phyloP scores from a whole-genome alignment of 2,113 vertebrate species.

The Pantherophis guttatus region DNA sequence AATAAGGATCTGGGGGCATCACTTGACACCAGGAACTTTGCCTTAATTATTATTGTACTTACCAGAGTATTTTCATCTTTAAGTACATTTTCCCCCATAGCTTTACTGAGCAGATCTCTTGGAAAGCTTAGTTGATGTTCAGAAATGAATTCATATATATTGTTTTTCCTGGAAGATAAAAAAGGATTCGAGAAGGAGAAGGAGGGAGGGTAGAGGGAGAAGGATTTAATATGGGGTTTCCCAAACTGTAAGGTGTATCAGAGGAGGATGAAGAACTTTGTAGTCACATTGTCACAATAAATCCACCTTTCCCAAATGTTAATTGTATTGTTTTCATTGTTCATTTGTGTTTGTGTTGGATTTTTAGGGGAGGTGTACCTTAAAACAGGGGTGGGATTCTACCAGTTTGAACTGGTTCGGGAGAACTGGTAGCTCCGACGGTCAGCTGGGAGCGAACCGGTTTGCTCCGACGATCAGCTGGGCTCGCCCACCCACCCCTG shows the following conservation, averaged over 20 bases:
- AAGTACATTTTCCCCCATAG: conserved; percentile 75
- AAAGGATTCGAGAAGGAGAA: fast-evolving
- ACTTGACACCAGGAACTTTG: not conserved
- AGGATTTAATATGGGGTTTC: not conserved
- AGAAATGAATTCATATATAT: conserved; percentile 73
- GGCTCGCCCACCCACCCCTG: no score
- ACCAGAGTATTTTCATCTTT: conserved; percentile 75
- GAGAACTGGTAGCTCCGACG: no score
- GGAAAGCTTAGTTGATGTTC: conserved; percentile 76
- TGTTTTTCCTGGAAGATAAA: conserved; percentile 72
- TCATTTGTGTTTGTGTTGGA: not conserved
- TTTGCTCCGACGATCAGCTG: no score
- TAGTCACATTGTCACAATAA: not conserved
- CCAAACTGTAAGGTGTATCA: not conserved
- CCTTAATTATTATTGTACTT: conserved; percentile 19
- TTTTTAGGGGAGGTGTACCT: not conserved
- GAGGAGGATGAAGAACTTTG: not conserved
- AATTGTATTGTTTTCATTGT: not conserved
- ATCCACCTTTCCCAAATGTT: not conserved
- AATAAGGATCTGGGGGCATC: not conserved
- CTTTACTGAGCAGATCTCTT: conserved; percentile 72
- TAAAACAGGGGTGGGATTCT: no score
- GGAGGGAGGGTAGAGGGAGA: no score
- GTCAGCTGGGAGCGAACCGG: no score
- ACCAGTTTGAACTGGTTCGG: no score